Evolutionary conservation across 2,888 invertebrate species (phyloP), one percentile per base, ranked within the genome.

Genomic region (Deilephila elpenor): DNA sequence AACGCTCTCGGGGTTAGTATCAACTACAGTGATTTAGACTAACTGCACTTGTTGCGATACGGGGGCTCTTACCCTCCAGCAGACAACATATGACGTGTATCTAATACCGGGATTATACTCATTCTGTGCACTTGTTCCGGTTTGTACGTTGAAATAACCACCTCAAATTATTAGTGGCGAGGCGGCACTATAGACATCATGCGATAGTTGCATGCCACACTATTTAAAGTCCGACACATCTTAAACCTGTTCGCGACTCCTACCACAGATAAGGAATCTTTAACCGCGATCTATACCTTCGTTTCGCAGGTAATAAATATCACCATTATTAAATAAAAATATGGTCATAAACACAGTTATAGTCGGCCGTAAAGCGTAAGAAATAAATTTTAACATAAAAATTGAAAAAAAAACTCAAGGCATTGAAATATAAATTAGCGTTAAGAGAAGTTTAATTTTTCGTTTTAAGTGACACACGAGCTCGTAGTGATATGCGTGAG

Each of bases 11-110:
- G 89, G 89, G 86, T 85, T 84, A 88, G 86, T 85, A 84, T 82
- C 81, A 83, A 82, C 79, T 86, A 82, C 89, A 89, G 91, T 91
- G 92, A 94, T 94, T 93, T 92, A 92, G 88, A 88, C 89, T 89
- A 92, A 92, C 90, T 91, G 89, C 93, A 91, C 93, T 91, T 91
- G 91, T 91, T 91, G 88, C 90, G 83, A 87, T 80, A 78, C 78
- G 78, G 78, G 83, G 84, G 83, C 74, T 80, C 76, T 78, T 80
- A 84, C 85, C 82, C 76, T 78, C 75, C 81, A 84, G 84, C 81
- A 84, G 84, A 85, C 87, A 89, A 89, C 89, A 86, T 88, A 90
- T 91, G 90, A 93, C 85, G 88, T 84, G 85, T 80, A 82, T 82
- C 89, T 91, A 91, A 92, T 92, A 85, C 79, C 79, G 75, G 86